Percentiles rank a stretch among this genome's conserved stretches.
Evolutionary conservation across 2,888 invertebrate species (phyloP).

Genomic region (Hecatera dysodea): DNA sequence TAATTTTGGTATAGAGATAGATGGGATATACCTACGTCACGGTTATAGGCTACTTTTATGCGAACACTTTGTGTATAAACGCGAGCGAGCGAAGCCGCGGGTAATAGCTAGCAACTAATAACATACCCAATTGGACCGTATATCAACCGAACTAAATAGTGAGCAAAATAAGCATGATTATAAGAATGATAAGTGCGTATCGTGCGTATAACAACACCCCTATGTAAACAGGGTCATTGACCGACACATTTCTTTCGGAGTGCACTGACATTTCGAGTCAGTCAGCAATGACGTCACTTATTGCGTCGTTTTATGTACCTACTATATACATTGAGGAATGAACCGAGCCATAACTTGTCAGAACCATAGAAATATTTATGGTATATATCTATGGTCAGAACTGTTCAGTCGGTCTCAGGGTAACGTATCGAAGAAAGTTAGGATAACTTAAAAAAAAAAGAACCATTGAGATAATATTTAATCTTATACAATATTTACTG

Average conservation of each 20-base stretch:
- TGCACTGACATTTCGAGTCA: constrained; percentile 54
- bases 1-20: no score
- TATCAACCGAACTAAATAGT: background rate
- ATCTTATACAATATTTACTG: no score
- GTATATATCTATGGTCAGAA: background rate
- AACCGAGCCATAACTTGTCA: background rate
- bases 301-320: constrained; percentile 27
- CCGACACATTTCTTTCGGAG: constrained; percentile 55
- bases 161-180: background rate
- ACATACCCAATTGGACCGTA: background rate
- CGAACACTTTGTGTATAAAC: no score
- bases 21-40: no score
- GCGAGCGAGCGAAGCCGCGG: no score
- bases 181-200: background rate
- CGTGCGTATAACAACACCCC: constrained; percentile 21
- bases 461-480: no score
- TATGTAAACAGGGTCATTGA: constrained; percentile 49
- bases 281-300: constrained; percentile 47
- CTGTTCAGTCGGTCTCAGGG: no score
- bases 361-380: background rate
- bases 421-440: no score
- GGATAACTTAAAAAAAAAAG: no score
- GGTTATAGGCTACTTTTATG: no score
- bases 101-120: no score
- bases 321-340: background rate